Conservation (phyloP, 2,113 vertebrate species). For the Acrocephalus arundinaceus region DNA sequence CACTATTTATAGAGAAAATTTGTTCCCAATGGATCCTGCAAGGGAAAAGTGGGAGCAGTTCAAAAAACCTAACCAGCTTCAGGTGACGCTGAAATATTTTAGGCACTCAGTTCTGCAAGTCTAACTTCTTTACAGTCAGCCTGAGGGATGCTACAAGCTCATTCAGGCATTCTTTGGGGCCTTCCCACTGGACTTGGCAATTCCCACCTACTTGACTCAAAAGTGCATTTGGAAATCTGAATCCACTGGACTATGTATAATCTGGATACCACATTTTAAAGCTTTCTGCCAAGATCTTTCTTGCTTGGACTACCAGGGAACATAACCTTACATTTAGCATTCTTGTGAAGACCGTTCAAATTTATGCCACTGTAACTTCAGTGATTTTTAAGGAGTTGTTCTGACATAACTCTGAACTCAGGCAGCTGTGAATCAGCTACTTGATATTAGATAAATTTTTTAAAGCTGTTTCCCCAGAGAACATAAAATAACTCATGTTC, state of each 20-base stretch:
- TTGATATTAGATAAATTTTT: neutral
- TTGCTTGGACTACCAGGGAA: neutral
- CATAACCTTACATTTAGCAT: neutral
- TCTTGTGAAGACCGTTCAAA: neutral
- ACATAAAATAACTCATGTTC: slow-evolving; percentile 23
- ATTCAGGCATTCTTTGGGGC: neutral
- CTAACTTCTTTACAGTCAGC: neutral
- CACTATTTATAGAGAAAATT: neutral
- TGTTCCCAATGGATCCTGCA: neutral
- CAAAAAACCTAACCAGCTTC: neutral
- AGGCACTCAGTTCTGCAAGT: neutral
- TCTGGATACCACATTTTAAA: neutral
- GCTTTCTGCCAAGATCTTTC: neutral
- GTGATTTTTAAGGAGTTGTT: neutral
- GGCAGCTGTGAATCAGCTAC: neutral
- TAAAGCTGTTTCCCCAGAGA: neutral
- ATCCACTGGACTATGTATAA: neutral
- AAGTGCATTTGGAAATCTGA: neutral
- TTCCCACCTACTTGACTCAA: neutral
- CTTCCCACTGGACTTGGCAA: neutral
- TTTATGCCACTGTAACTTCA: neutral
- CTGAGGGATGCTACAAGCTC: neutral
- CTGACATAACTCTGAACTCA: neutral
- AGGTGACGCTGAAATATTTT: neutral
- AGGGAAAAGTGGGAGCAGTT: neutral